Evolutionary conservation across 2,888 invertebrate genomes (phyloP).

Genomic region (Hydropsyche betteni): DNA sequence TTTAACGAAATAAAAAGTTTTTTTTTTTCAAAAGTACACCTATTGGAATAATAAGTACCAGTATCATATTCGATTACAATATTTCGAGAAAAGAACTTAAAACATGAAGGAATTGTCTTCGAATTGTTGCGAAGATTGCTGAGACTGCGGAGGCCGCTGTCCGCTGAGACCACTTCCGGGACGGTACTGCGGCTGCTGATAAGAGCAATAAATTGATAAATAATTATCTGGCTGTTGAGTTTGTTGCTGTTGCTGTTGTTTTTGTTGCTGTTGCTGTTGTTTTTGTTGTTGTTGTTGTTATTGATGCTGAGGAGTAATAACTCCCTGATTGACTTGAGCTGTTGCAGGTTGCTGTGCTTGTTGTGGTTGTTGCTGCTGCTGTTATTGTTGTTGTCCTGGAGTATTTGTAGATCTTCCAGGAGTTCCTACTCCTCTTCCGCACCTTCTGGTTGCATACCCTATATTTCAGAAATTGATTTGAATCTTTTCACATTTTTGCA

Average conservation of each 20-base stretch:
- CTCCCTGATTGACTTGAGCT: conserved; percentile 46
- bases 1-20: conserved; percentile 8
- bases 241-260: conserved; percentile 55
- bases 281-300: conserved; percentile 46
- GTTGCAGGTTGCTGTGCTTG: conserved; percentile 54
- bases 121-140: conserved; percentile 58
- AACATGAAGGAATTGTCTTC: conserved; percentile 57
- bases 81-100: not conserved
- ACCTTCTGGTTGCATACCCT: conserved; percentile 48
- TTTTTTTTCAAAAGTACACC: not conserved
- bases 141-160: conserved; percentile 57
- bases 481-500: too few relatives aligned
- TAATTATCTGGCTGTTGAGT: conserved; percentile 53
- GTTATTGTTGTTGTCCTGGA: conserved; percentile 55
- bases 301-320: conserved; percentile 60
- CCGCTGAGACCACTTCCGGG: conserved; percentile 57
- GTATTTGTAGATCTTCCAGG: conserved; percentile 54
- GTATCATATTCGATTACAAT: not conserved
- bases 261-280: conserved; percentile 56
- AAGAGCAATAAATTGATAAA: conserved; percentile 52
- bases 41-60: not conserved
- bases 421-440: conserved; percentile 49
- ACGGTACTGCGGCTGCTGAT: conserved; percentile 77
- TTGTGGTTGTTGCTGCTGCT: conserved; percentile 69
- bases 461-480: conserved; percentile 31